Percentiles rank a stretch among this genome's conserved stretches.
phyloP scores from a whole-genome alignment of 1,140 invertebrate genomes.

The Phthorimaea operculella region DNA sequence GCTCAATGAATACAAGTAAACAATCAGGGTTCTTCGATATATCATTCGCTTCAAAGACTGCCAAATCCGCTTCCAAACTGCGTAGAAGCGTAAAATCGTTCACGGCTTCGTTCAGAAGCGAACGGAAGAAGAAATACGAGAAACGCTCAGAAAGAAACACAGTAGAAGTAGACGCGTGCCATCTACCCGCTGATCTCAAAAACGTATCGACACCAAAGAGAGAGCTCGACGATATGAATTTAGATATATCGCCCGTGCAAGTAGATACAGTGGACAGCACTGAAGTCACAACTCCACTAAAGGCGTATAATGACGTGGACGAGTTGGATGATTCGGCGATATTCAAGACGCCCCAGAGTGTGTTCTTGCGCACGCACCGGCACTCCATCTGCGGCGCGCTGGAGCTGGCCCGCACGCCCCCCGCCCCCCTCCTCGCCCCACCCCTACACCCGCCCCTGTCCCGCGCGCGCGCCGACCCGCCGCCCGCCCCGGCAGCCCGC shows the following conservation, averaged over 20 bases:
- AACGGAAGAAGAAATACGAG: slow-evolving; percentile 67
- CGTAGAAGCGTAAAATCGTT: slow-evolving; percentile 64
- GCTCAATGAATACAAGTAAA: slow-evolving; percentile 61
- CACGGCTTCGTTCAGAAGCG: slow-evolving; percentile 64
- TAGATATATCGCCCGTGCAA: slow-evolving; percentile 61
- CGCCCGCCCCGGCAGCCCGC: slow-evolving; percentile 47
- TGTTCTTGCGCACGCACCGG: slow-evolving; percentile 39
- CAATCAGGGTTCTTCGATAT: slow-evolving; percentile 66
- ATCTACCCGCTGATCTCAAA: slow-evolving; percentile 40
- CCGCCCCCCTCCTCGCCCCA: slow-evolving; percentile 14
- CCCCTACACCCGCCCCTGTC: slow-evolving; percentile 23
- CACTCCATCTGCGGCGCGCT: slow-evolving; percentile 42
- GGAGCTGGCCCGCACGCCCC: slow-evolving; percentile 22
- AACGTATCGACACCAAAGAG: slow-evolving; percentile 55
- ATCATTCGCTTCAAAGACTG: slow-evolving; percentile 63
- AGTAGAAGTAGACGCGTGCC: slow-evolving; percentile 45
- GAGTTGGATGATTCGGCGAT: slow-evolving; percentile 49
- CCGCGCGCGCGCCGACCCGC: slow-evolving; percentile 37
- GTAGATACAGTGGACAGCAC: slow-evolving; percentile 59
- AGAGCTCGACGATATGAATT: slow-evolving; percentile 50
- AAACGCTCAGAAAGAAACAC: slow-evolving; percentile 53
- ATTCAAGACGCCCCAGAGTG: slow-evolving; percentile 58
- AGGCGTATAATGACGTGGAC: slow-evolving; percentile 32
- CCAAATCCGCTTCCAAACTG: slow-evolving; percentile 61
- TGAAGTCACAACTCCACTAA: slow-evolving; percentile 34